Percentiles rank a stretch among this genome's conserved stretches.
Conservation (phyloP, 35 echinoderm and acorn worm genomes). For the Apostichopus japonicus region DNA sequence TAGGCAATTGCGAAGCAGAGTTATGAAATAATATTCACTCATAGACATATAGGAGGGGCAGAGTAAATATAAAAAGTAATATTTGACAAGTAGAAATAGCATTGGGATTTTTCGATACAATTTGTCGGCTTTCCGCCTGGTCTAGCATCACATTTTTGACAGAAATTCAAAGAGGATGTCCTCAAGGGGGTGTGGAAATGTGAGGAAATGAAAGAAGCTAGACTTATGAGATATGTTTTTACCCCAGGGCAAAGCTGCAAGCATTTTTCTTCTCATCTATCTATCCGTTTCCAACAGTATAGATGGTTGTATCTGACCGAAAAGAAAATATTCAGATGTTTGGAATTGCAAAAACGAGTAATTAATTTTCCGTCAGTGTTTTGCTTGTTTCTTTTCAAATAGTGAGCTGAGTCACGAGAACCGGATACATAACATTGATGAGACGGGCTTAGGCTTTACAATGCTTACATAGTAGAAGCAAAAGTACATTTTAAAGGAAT, state of each 20-base stretch:
- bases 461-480: too few relatives aligned
- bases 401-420: constrained; percentile 13
- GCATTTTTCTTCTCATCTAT: background rate
- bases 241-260: constrained; percentile 21
- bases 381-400: background rate
- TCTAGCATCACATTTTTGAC: constrained; percentile 40
- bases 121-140: constrained; percentile 31
- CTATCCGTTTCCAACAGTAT: background rate
- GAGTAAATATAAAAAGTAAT: constrained; percentile 46
- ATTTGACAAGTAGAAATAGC: constrained; percentile 43
- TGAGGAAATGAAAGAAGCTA: constrained; percentile 31
- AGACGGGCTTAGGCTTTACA: too few relatives aligned
- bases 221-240: constrained; percentile 35
- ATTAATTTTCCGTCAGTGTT: constrained; percentile 6
- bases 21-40: constrained; percentile 48
- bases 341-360: constrained; percentile 31
- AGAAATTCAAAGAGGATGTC: constrained; percentile 15
- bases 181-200: constrained; percentile 23
- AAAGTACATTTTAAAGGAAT: too few relatives aligned
- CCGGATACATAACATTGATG: background rate
- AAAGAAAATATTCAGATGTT: constrained; percentile 54
- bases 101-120: constrained; percentile 50
- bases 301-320: constrained; percentile 18
- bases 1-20: background rate
- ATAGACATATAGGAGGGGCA: background rate